Percentiles rank a stretch among this genome's conserved stretches.
Conservation (phyloP, 2,113 vertebrate genomes). For the Oreochromis niloticus region DNA sequence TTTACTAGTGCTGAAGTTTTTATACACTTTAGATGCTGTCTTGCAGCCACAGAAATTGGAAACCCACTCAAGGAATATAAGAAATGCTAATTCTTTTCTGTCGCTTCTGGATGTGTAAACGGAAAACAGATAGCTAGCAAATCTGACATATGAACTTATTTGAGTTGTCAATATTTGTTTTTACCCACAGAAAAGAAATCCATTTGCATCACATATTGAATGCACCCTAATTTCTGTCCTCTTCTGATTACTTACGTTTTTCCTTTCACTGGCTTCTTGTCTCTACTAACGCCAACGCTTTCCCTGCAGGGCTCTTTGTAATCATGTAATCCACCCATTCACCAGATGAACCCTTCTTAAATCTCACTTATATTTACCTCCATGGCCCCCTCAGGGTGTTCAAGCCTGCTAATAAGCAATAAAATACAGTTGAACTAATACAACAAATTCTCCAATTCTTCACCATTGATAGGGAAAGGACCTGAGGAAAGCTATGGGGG, state of each 20-base stretch:
- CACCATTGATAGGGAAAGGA: slow-evolving; percentile 19
- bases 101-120: background rate
- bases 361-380: slow-evolving; percentile 46
- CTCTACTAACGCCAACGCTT: background rate
- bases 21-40: background rate
- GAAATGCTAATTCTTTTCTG: background rate
- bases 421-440: slow-evolving; percentile 17
- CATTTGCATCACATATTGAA: background rate
- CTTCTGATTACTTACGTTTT: background rate
- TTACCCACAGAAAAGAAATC: background rate
- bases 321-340: slow-evolving; percentile 57
- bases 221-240: background rate
- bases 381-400: slow-evolving; percentile 26
- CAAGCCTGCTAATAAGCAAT: slow-evolving; percentile 52
- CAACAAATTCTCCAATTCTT: slow-evolving; percentile 32
- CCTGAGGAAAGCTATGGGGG: slow-evolving; percentile 1
- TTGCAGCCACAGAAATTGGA: background rate
- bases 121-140: background rate
- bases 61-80: background rate
- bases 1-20: background rate
- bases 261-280: background rate
- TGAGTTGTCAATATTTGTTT: background rate
- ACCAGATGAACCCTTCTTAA: slow-evolving; percentile 44
- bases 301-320: slow-evolving; percentile 41
- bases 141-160: background rate